Percentiles rank a stretch among this genome's conserved stretches.
phyloP scores from a whole-genome alignment of 2,113 vertebrate species.

The Psilopsiagon aurifrons region DNA sequence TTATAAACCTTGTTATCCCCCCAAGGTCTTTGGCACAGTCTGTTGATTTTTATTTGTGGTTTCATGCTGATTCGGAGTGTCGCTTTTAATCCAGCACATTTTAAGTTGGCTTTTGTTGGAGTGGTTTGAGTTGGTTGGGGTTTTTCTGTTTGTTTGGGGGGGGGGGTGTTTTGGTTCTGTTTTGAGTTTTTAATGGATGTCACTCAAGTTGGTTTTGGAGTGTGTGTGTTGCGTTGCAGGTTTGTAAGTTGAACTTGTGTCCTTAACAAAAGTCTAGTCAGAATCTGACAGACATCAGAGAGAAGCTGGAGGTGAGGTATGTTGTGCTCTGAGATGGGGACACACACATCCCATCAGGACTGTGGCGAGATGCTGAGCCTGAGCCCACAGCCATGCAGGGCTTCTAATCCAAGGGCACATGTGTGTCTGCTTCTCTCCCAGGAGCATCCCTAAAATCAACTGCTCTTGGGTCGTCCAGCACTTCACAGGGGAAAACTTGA shows the following conservation, averaged over 20 bases:
- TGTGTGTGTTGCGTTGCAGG: neutral
- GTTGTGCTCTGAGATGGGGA: neutral
- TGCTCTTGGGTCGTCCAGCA: neutral
- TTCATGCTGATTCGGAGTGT: slow-evolving; percentile 55
- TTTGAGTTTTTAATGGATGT: neutral
- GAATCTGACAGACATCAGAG: neutral
- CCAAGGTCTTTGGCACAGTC: slow-evolving; percentile 40
- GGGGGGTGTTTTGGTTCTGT: neutral
- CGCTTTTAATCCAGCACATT: slow-evolving; percentile 30
- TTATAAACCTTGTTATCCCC: neutral
- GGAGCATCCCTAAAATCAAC: neutral
- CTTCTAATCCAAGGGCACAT: neutral
- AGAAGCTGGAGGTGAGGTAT: neutral
- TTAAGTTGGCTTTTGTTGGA: neutral
- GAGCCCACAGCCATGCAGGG: neutral
- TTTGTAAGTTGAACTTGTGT: neutral
- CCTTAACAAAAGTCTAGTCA: neutral
- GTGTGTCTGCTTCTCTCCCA: neutral
- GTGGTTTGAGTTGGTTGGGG: neutral
- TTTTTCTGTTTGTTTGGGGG: neutral
- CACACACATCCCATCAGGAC: neutral
- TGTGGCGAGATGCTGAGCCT: neutral
- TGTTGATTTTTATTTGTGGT: slow-evolving; percentile 54
- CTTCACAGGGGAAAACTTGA: neutral
- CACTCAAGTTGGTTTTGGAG: neutral